Evolutionary conservation across 2,888 invertebrate genomes (phyloP).

Genomic region (Linnaemya vulpina): DNA sequence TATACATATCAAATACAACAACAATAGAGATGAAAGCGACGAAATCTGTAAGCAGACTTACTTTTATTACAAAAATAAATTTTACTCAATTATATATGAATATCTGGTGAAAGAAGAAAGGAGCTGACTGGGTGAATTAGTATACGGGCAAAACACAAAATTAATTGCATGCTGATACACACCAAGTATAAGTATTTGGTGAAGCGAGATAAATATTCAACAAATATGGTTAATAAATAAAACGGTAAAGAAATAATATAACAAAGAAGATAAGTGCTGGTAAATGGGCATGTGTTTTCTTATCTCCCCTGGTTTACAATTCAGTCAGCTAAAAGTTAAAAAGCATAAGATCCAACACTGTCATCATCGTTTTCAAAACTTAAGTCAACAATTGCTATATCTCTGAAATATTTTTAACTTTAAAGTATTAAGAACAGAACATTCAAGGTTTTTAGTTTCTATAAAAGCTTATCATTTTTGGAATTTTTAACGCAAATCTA

Average conservation of each 20-base stretch:
- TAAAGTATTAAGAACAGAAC: neutral
- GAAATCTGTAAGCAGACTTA: slow-evolving; percentile 26
- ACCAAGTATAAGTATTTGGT: slow-evolving; percentile 41
- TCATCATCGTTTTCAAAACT: slow-evolving; percentile 13
- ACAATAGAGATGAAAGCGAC: slow-evolving; percentile 33
- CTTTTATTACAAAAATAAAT: slow-evolving; percentile 34
- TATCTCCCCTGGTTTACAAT: neutral
- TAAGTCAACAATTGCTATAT: slow-evolving; percentile 45
- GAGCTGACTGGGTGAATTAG: slow-evolving; percentile 12
- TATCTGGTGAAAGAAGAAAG: too few relatives aligned
- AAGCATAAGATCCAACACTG: slow-evolving; percentile 34
- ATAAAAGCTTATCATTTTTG: neutral
- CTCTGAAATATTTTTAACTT: slow-evolving; percentile 8
- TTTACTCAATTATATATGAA: slow-evolving; percentile 31
- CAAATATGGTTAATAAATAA: slow-evolving; percentile 54
- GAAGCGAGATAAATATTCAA: slow-evolving; percentile 55
- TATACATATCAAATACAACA: slow-evolving; percentile 36
- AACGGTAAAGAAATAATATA: neutral
- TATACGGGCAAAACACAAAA: slow-evolving; percentile 53
- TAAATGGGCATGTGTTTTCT: slow-evolving; percentile 3
- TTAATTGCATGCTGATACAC: slow-evolving; percentile 31
- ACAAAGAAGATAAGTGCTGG: slow-evolving; percentile 29
- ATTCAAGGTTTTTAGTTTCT: slow-evolving; percentile 19
- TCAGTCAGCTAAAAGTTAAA: slow-evolving; percentile 34
- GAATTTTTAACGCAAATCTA: neutral